Evolutionary conservation across 2,888 invertebrate species (phyloP), one percentile per base, ranked within the genome.

Genomic region (Sialis fuliginosa): DNA sequence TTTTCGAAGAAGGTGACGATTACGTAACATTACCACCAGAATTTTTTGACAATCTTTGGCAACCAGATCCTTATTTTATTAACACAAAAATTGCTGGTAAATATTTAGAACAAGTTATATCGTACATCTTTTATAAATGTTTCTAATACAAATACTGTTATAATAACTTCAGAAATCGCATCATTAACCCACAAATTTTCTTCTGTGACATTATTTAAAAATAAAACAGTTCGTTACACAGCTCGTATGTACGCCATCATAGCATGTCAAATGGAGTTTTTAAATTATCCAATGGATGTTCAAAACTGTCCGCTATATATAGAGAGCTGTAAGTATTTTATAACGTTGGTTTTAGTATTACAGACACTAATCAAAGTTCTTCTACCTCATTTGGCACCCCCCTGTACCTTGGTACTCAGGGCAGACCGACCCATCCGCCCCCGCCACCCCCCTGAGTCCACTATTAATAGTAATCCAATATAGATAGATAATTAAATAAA

Each of bases 201-300:
- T 3, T 83, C 83, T 13, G 84, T 87, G 45, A 84, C 82, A 22
- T 64, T 88, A 50, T 86, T 79, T 58, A 74, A 79, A 54, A 87
- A 87, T 59, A 84, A 81, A 64, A 87, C 86, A 0, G 81, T 87
- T 31, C 69, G 79, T 49, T 87, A 83, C 61, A 78, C 84, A 5
- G 84, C 84, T 1, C 69, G 87, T 52, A 83, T 88, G 82, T 84
- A 86, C 59, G 84, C 85, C 0, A 84, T 85, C 54, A 81, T 87
- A 46, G 86, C 85, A 49, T 88, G 87, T 61, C 84, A 85, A 66
- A 87, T 88, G 84, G 84, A 86, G 61, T 87, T 87, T 61, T 81
- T 83, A 60, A 74, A 84, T 45, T 88, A 87, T 59, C 87, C 87
- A 30, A 82, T 86, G 81, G 87, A 88, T 60, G 82, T 85, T 56